Percentiles rank a stretch among this genome's conserved stretches.
Conservation (phyloP, 2,113 vertebrate species). For the Atractosteus spatula region DNA sequence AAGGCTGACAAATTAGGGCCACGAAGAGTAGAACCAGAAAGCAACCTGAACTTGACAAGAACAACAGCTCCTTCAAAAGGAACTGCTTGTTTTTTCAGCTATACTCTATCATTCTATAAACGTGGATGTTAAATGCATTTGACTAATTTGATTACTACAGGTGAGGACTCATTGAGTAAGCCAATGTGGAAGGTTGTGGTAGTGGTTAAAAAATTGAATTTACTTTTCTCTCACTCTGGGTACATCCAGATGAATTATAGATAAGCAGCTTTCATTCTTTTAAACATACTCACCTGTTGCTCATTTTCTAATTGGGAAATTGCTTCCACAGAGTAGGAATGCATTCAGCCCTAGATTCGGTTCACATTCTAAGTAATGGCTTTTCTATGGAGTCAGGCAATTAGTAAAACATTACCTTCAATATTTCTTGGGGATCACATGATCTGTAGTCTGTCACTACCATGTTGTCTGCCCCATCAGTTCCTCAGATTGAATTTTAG, state of each 20-base stretch:
- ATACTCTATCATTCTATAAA: no score
- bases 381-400: no score
- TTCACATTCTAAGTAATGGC: no score
- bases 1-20: no score
- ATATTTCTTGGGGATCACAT: no score
- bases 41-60: no score
- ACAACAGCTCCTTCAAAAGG: no score
- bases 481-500: conserved; percentile 35
- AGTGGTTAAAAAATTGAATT: background rate
- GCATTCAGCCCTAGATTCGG: no score
- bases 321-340: background rate
- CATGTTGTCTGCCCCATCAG: conserved; percentile 32
- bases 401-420: no score
- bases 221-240: background rate
- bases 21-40: no score
- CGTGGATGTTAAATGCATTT: no score
- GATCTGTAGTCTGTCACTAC: background rate
- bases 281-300: background rate
- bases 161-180: background rate
- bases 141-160: conserved; percentile 17
- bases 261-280: background rate
- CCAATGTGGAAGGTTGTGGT: background rate
- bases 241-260: background rate
- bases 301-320: background rate
- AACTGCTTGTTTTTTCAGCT: no score